Percentiles rank a stretch among this genome's conserved stretches.
Conservation (phyloP, 2,888 invertebrate species). For the Cynaeus angustus region DNA sequence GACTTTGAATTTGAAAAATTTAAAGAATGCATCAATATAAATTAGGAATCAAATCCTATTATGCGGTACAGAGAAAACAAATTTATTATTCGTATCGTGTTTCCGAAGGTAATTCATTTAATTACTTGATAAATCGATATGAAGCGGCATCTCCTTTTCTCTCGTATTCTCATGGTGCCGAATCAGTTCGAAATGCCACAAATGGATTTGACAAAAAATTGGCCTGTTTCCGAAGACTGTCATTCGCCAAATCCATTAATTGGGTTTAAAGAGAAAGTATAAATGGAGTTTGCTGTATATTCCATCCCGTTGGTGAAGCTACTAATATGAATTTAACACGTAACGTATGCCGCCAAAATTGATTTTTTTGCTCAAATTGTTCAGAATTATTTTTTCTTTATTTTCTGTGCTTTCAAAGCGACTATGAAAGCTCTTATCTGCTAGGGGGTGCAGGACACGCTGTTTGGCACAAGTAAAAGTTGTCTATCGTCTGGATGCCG, state of each 20-base stretch:
- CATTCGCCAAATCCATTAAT: conserved; percentile 42
- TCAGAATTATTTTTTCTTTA: conserved; percentile 33
- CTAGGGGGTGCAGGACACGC: conserved; percentile 49
- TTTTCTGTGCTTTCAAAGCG: conserved; percentile 31
- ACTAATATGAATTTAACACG: conserved; percentile 19
- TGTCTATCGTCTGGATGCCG: conserved; percentile 50
- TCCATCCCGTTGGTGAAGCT: conserved; percentile 7
- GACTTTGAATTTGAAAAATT: conserved; percentile 35
- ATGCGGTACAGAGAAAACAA: conserved; percentile 48
- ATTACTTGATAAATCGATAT: conserved; percentile 51
- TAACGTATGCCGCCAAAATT: conserved; percentile 17
- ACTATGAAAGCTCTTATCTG: conserved; percentile 43
- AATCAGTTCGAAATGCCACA: conserved; percentile 49
- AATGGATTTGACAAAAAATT: conserved; percentile 48
- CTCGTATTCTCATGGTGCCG: conserved; percentile 41
- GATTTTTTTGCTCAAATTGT: conserved; percentile 34
- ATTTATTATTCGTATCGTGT: conserved; percentile 50
- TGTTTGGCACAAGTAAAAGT: conserved; percentile 53
- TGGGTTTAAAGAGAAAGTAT: conserved; percentile 35
- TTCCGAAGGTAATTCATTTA: conserved; percentile 51
- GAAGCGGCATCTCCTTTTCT: conserved; percentile 41
- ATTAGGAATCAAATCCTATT: conserved; percentile 50
- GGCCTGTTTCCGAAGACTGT: conserved; percentile 45
- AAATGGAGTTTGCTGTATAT: conserved; percentile 33
- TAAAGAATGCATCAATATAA: conserved; percentile 46